phyloP scores from a whole-genome alignment of 1,140 invertebrate species.

The Drosophila insularis region DNA sequence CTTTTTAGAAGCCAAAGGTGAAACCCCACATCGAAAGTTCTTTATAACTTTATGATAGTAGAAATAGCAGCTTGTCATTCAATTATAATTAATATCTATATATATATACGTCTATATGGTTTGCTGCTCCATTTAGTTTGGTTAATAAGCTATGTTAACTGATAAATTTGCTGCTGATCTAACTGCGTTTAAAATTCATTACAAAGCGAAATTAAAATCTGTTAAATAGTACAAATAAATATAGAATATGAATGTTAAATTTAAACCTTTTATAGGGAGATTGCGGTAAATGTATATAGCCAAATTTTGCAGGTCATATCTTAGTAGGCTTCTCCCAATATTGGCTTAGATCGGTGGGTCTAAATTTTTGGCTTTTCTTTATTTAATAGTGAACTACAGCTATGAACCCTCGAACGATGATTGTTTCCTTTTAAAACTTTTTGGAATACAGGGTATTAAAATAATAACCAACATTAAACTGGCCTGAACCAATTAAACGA shows the following conservation, averaged over 20 bases:
- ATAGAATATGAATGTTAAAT: not conserved
- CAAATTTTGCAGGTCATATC: too few species aligned
- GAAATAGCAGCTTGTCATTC: too few species aligned
- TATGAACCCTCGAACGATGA: not conserved
- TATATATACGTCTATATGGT: too few species aligned
- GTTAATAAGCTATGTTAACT: slow-evolving; percentile 40
- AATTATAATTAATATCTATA: too few species aligned
- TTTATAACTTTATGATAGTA: too few species aligned
- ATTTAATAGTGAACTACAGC: too few species aligned
- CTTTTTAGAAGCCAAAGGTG: too few species aligned
- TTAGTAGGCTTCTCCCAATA: too few species aligned
- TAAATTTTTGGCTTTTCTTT: too few species aligned
- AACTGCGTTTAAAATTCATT: slow-evolving; percentile 74
- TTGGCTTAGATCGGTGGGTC: too few species aligned
- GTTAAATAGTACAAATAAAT: slow-evolving; percentile 76
- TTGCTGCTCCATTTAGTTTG: slow-evolving; percentile 68
- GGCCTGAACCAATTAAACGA: slow-evolving; percentile 79
- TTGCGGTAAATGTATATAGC: too few species aligned
- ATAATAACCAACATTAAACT: slow-evolving; percentile 39
- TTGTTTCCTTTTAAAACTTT: not conserved
- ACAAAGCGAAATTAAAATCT: slow-evolving; percentile 59
- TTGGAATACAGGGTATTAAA: not conserved
- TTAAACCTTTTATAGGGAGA: slow-evolving; percentile 14
- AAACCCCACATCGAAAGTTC: too few species aligned
- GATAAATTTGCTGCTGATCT: slow-evolving; percentile 50